Percentiles rank a stretch among this genome's conserved stretches.
Evolutionary conservation across 2,888 invertebrate genomes (phyloP).

Genomic region (Kuschelorhynchus macadamiae): DNA sequence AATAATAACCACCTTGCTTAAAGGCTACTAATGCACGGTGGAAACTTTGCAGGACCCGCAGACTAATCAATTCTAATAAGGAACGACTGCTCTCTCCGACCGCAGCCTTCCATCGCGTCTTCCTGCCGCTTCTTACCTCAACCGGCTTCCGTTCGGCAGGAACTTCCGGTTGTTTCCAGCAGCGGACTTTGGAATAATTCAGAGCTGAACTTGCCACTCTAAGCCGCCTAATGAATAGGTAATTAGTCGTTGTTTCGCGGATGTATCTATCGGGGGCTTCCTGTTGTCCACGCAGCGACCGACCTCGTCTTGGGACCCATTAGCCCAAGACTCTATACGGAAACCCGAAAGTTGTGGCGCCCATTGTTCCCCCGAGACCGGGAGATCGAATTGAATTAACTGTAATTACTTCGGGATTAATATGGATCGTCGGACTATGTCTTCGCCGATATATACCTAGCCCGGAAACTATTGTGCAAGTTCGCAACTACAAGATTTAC

Average conservation of each 20-base stretch:
- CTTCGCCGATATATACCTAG: slow-evolving; percentile 47
- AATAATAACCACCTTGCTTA: too few species aligned
- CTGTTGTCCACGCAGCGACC: slow-evolving; percentile 66
- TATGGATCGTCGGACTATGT: slow-evolving; percentile 57
- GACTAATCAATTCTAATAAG: slow-evolving; percentile 68
- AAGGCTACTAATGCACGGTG: not conserved
- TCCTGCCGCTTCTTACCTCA: slow-evolving; percentile 68
- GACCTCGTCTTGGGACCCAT: slow-evolving; percentile 65
- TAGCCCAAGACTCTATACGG: slow-evolving; percentile 60
- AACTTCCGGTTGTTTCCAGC: slow-evolving; percentile 59
- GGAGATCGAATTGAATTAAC: slow-evolving; percentile 67
- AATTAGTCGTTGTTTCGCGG: slow-evolving; percentile 67
- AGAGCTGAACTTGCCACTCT: slow-evolving; percentile 70
- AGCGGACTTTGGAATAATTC: slow-evolving; percentile 70
- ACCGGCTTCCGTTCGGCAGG: slow-evolving; percentile 61
- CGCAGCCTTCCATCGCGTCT: slow-evolving; percentile 60
- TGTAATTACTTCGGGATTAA: slow-evolving; percentile 65
- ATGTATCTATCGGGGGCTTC: slow-evolving; percentile 64
- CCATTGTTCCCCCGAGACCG: slow-evolving; percentile 38
- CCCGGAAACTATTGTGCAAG: slow-evolving; percentile 42
- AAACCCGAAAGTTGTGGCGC: slow-evolving; percentile 44
- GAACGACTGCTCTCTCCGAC: slow-evolving; percentile 55
- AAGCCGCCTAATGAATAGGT: slow-evolving; percentile 70
- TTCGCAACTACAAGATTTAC: slow-evolving; percentile 46
- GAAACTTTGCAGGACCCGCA: too few species aligned